These are phyloP conservation scores for Macrostomum lignano DNA, from an alignment of 1,140 invertebrate species.

Conservation along the genomic window DNA sequence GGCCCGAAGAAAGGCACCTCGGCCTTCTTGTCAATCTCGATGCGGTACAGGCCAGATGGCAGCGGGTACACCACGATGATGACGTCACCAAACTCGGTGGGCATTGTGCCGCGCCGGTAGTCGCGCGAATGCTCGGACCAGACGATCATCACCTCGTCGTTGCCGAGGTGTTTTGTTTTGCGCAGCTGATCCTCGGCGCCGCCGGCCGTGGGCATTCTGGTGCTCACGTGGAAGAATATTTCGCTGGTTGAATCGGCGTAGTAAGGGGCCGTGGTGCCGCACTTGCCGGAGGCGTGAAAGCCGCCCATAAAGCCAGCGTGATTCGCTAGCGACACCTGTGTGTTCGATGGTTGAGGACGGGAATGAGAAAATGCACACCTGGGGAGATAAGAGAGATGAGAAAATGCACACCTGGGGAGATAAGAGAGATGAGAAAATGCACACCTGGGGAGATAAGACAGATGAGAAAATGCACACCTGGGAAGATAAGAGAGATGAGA, in stretches of 20 bases:
- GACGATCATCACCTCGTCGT: conserved; percentile 95
- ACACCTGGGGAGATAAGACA: too few species aligned
- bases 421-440: too few species aligned
- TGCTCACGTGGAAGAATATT: conserved; percentile 84
- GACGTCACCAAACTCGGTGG: conserved; percentile 95
- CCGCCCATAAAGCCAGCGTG: conserved; percentile 88
- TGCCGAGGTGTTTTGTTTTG: conserved; percentile 73
- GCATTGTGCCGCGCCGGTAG: conserved; percentile 78
- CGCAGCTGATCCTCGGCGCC: conserved; percentile 9
- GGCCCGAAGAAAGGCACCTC: conserved; percentile 69
- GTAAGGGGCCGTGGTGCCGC: conserved; percentile 70
- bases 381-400: too few species aligned
- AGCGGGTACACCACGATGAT: conserved; percentile 78
- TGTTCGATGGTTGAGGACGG: too few species aligned
- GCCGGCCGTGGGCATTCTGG: conserved; percentile 57
- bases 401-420: too few species aligned
- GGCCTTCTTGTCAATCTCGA: conserved; percentile 51
- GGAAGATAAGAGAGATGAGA: too few species aligned
- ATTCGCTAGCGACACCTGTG: conserved; percentile 46
- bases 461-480: too few species aligned
- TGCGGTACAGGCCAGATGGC: conserved; percentile 43
- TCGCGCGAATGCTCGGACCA: conserved; percentile 88
- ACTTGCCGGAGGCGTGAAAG: conserved; percentile 56
- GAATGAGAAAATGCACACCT: too few species aligned
- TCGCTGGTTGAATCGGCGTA: conserved; percentile 69